A percentile compares a stretch with the other conserved stretches of the same genome.
These are phyloP conservation scores for Acanthoscelides obtectus DNA, from an alignment of 2,888 invertebrate species.

Conservation along the genomic window DNA sequence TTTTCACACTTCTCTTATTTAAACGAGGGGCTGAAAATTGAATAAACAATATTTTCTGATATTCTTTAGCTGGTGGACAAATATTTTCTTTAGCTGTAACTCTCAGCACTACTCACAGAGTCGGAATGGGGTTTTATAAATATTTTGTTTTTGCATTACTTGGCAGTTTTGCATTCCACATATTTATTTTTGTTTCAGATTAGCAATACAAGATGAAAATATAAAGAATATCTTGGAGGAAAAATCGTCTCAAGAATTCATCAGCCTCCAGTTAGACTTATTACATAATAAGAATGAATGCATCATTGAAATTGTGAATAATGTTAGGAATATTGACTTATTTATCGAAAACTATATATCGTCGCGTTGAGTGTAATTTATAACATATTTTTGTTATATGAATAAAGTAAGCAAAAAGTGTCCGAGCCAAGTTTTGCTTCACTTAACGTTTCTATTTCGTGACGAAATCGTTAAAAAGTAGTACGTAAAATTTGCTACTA, in stretches of 20 bases:
- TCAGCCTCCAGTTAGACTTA: slow-evolving; percentile 23
- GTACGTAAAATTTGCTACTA: too few species aligned
- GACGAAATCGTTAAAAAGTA: too few species aligned
- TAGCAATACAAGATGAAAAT: slow-evolving; percentile 33
- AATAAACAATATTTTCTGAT: neutral
- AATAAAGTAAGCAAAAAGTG: neutral
- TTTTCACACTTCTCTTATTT: neutral
- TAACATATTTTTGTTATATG: neutral
- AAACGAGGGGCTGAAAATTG: neutral
- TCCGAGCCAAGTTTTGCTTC: too few species aligned
- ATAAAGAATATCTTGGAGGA: slow-evolving; percentile 30
- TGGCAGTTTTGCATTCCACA: too few species aligned
- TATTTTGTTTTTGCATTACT: too few species aligned
- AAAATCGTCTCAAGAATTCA: slow-evolving; percentile 25
- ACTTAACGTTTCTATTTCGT: too few species aligned
- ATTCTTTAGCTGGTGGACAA: neutral
- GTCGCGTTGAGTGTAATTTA: slow-evolving; percentile 1
- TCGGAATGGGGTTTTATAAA: too few species aligned
- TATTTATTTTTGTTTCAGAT: slow-evolving; percentile 26
- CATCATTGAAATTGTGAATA: slow-evolving; percentile 25
- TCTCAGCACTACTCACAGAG: too few species aligned
- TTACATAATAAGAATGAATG: slow-evolving; percentile 27
- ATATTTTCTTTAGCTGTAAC: too few species aligned
- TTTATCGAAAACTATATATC: slow-evolving; percentile 32
- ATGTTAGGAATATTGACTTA: slow-evolving; percentile 28